Percentiles rank a stretch among this genome's conserved stretches.
phyloP scores from a whole-genome alignment of 2,888 invertebrate species.

The Drosophila putrida region DNA sequence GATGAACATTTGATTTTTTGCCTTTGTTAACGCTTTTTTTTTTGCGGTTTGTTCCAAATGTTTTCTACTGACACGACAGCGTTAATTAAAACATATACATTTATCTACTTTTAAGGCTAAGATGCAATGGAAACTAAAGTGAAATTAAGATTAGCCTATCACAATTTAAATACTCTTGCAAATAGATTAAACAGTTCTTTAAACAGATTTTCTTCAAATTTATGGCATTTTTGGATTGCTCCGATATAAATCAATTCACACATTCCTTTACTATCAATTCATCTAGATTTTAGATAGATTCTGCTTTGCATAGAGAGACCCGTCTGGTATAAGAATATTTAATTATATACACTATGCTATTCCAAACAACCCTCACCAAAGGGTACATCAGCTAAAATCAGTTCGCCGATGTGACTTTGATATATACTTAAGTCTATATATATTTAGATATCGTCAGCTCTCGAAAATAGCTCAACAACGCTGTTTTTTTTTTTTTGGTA shows the following conservation, averaged over 20 bases:
- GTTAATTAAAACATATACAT: conserved; percentile 44
- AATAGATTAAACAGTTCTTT: too few species aligned
- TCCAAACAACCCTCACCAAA: background rate
- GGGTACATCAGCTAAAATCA: conserved; percentile 12
- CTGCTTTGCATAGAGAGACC: background rate
- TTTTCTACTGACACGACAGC: conserved; percentile 7
- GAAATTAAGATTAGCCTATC: background rate
- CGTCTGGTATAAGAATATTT: background rate
- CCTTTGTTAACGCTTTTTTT: conserved; percentile 5
- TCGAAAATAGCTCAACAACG: conserved; percentile 61
- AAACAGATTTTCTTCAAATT: too few species aligned
- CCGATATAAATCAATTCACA: background rate
- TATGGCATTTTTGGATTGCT: too few species aligned
- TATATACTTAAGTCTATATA: conserved; percentile 6
- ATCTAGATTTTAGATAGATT: background rate
- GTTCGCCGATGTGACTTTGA: conserved; percentile 17
- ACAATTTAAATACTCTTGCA: too few species aligned
- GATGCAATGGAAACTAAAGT: conserved; percentile 3
- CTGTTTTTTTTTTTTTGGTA: conserved; percentile 13
- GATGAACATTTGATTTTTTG: conserved; percentile 41
- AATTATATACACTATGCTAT: background rate
- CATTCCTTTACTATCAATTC: background rate
- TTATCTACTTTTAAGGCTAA: background rate
- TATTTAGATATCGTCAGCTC: conserved; percentile 52
- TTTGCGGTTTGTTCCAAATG: conserved; percentile 8